Evolutionary conservation across 2,888 invertebrate species (phyloP), one percentile per base, ranked within the genome.

Genomic region (Conops quadrifasciatus): DNA sequence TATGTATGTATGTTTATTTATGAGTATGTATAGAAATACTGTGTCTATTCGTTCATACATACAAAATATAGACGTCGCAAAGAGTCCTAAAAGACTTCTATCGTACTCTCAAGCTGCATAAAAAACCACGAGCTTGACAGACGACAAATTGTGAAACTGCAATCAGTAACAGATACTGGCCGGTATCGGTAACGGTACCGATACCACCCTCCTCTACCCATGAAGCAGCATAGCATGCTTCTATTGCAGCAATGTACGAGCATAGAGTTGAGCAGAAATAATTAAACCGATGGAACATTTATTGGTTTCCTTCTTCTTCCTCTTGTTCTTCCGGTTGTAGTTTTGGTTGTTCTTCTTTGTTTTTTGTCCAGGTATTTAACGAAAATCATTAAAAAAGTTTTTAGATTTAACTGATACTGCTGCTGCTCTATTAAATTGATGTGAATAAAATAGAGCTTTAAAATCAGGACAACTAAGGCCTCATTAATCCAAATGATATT

Each of bases 211-310:
- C 36, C 36, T 4, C 36, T 36, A 36, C 36, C 36, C 5, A 36
- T 36, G 9, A 7, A 4, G 36, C 5, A 36, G 36, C 36, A 7
- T 36, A 4, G 5, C 4, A 36, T 36, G 9, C 36, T 36, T 36
- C 9, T 36, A 4, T 36, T 36, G 4, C 9, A 36, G 4, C 24
- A 19, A 45, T 63, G 59, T 36, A n/a, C n/a, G n/a, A n/a, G 47
- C 26, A 58, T 71, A 51, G 59, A 59, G 30, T n/a, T 72, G 64
- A 58, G 47, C 67, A 49, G 24, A 51, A 74, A 73, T 76, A 80
- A 80, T 81, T 80, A 80, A 77, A 75, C 78, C 80, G 79, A 81
- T 80, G 79, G 76, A 70, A 36, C 62, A 60, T 60, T 68, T 68
- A 59, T 68, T 51, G 30, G 43, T 51, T 47, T 68, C 49, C 4